Base-by-base conservation (phyloP, 2,113 vertebrate genomes). In the Paracyprichromis sp. region DNA sequence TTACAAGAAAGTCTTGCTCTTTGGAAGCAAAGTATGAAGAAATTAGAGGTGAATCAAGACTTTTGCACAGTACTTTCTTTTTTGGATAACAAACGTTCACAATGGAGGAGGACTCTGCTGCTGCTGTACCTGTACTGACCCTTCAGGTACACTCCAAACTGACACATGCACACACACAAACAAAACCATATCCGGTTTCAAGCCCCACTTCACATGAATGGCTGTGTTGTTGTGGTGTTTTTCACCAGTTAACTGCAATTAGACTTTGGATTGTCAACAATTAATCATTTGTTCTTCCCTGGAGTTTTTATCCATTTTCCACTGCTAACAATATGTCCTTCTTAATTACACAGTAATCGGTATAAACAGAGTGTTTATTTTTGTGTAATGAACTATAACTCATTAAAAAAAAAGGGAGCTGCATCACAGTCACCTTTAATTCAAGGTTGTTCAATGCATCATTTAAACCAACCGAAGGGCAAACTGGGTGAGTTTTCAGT, bases 341-440 rank as follows among this genome's bases (percentile, higher is more conserved):
- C 88, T 88, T 93, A 89, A 95, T 94, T 93, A 94, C 45, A 66
- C 57, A 59, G 87, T 91, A 89, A 94, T 93, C 57, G 6, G 81
- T 47, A 17, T 86, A 89, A 94, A 90, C 83, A 86, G 89, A 92
- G 87, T 93, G 88, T 94, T 93, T 91, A 88, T 90, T 90, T 86
- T 88, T 87, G 88, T 85, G 82, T 92, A 94, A 94, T 92, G 92
- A 94, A 89, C 91, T 94, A 90, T 79, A 79, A 80, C 83, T 83
- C 54, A 31, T 66, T 6, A 12, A 83, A 73, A 69, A 45, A 66
- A 78, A 80, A 4, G 82, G 5, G 50, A 45, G 45, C 86, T 86
- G 59, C 26, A 26, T 73, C 43, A 61, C 11, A 3, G 71, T 78
- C 86, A 86, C 83, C 79, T 91, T 89, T 87, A 80, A 86, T 87